These are phyloP conservation scores for Callyntrura guangdongensis DNA, from an alignment of 2,888 invertebrate genomes.

Conservation along the genomic window DNA sequence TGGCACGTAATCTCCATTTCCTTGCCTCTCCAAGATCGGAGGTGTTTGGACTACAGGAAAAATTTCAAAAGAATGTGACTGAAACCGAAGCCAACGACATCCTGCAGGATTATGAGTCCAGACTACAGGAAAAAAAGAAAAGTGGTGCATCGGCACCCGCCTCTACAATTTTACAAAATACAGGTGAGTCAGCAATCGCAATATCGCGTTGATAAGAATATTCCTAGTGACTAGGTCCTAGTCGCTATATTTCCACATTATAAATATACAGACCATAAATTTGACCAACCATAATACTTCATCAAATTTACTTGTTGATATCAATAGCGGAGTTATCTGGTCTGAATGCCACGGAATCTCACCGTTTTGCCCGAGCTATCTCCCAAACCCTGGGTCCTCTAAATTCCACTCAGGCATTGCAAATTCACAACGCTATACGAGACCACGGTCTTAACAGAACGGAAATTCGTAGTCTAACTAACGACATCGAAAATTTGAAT, in stretches of 20 bases:
- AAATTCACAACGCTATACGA: slow-evolving; percentile 16
- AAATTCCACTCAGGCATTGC: slow-evolving; percentile 26
- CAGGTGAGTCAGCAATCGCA: no score
- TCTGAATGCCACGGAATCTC: slow-evolving; percentile 34
- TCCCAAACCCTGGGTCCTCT: slow-evolving; percentile 31
- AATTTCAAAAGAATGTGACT: slow-evolving; percentile 21
- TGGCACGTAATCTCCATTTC: background rate
- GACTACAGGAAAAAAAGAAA: background rate
- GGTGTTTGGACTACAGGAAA: slow-evolving; percentile 19
- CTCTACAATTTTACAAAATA: slow-evolving; percentile 17
- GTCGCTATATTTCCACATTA: no score
- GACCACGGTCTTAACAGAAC: background rate
- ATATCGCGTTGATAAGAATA: no score
- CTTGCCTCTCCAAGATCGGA: background rate
- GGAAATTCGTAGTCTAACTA: background rate
- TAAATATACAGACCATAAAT: no score
- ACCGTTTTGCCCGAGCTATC: slow-evolving; percentile 28
- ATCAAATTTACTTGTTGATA: no score
- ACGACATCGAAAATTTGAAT: background rate
- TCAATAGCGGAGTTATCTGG: slow-evolving; percentile 21
- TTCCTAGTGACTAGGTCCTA: no score
- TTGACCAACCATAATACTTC: no score
- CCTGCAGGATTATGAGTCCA: background rate
- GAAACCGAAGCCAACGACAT: background rate
- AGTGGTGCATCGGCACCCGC: background rate